Evolutionary conservation across 2,888 invertebrate species (phyloP).

Genomic region (Lochmaea capreae): DNA sequence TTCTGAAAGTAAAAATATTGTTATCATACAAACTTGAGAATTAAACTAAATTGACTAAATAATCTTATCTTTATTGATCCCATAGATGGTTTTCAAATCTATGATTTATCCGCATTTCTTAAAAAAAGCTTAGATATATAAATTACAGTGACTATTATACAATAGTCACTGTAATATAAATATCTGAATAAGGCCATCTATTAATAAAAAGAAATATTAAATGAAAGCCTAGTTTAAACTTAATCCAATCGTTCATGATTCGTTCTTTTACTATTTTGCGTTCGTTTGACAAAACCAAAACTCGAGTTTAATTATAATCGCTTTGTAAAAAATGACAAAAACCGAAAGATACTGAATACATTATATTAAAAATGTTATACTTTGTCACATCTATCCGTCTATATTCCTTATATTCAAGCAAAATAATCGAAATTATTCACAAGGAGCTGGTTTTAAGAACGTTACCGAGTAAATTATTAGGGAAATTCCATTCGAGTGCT

Average conservation of each 20-base stretch:
- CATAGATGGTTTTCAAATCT: background rate
- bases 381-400: background rate
- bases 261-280: background rate
- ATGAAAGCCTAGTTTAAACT: background rate
- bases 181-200: conserved; percentile 10
- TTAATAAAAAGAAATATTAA: background rate
- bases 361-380: background rate
- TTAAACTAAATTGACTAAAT: too few species aligned
- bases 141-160: too few species aligned
- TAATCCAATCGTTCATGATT: background rate
- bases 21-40: too few species aligned
- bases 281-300: background rate
- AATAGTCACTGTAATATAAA: too few species aligned
- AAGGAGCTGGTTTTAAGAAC: background rate
- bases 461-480: background rate
- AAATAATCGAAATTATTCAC: background rate
- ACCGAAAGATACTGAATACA: background rate
- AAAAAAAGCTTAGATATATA: too few species aligned
- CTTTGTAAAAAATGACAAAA: background rate
- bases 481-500: background rate
- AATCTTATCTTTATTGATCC: background rate
- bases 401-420: background rate
- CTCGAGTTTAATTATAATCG: background rate
- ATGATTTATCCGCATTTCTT: background rate
- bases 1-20: too few species aligned